Percentiles rank a stretch among this genome's conserved stretches.
Conservation (phyloP, 2,797 vertebrate genomes). For the Neomorphus geoffroyi region DNA sequence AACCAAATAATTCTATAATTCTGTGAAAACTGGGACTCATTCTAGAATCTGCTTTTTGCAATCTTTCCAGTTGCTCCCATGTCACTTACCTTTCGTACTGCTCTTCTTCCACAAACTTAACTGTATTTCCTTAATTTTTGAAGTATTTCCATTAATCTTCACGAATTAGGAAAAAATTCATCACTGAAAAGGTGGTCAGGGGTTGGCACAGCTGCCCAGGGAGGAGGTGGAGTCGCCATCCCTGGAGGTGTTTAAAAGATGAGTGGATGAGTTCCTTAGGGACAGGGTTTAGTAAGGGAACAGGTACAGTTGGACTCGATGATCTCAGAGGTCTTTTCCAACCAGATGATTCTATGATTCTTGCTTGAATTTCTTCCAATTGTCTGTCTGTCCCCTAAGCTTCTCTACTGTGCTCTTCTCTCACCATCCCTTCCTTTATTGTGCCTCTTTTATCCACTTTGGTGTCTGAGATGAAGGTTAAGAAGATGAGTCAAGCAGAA, state of each 20-base stretch:
- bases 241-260: too few species aligned
- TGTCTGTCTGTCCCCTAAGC: background rate
- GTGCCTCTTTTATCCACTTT: rapidly evolving
- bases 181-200: too few species aligned
- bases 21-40: background rate
- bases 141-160: background rate
- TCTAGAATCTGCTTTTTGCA: background rate
- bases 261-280: too few species aligned
- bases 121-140: background rate
- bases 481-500: background rate
- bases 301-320: too few species aligned
- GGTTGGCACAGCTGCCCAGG: too few species aligned
- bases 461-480: background rate
- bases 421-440: background rate
- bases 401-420: background rate
- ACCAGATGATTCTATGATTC: too few species aligned
- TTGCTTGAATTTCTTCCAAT: background rate
- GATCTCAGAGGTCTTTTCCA: too few species aligned
- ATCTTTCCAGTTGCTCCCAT: rapidly evolving
- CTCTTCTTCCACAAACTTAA: too few species aligned
- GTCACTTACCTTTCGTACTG: background rate
- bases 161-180: too few species aligned
- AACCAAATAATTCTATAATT: too few species aligned
- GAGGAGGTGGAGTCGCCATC: too few species aligned
- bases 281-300: too few species aligned